A percentile compares a stretch with the other conserved stretches of the same genome.
Conservation (phyloP, 2,888 invertebrate species). For the Papilio demoleus region DNA sequence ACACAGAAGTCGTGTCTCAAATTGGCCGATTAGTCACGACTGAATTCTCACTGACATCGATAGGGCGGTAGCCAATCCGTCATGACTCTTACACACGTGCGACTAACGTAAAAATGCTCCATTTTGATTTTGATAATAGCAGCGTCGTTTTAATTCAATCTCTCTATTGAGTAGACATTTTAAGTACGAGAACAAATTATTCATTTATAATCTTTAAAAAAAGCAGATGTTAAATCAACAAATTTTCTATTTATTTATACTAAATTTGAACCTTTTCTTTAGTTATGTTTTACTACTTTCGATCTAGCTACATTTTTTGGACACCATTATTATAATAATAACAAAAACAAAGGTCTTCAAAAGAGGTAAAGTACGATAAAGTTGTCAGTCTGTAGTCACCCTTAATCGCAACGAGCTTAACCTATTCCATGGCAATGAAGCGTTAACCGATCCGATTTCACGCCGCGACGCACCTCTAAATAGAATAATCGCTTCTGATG, state of each 20-base stretch:
- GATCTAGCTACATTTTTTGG: no score
- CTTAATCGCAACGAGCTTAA: constrained; percentile 49
- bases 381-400: constrained; percentile 60
- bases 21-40: constrained; percentile 68
- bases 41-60: constrained; percentile 44
- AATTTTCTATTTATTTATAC: no score
- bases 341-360: no score
- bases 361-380: constrained; percentile 31
- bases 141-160: no score
- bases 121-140: no score
- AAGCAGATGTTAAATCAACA: no score
- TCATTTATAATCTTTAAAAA: no score
- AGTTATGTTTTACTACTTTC: no score
- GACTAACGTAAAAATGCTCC: neutral
- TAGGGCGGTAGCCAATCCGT: constrained; percentile 47
- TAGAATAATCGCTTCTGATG: constrained; percentile 69
- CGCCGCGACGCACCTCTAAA: constrained; percentile 65
- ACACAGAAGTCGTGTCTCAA: constrained; percentile 47
- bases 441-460: constrained; percentile 75
- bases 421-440: constrained; percentile 62
- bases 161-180: no score
- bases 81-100: constrained; percentile 13
- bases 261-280: no score
- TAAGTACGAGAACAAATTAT: no score
- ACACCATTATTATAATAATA: no score